A percentile compares a stretch with the other conserved stretches of the same genome.
Evolutionary conservation across 1,140 invertebrate genomes (phyloP).

Genomic region (Globodera ellingtonae): DNA sequence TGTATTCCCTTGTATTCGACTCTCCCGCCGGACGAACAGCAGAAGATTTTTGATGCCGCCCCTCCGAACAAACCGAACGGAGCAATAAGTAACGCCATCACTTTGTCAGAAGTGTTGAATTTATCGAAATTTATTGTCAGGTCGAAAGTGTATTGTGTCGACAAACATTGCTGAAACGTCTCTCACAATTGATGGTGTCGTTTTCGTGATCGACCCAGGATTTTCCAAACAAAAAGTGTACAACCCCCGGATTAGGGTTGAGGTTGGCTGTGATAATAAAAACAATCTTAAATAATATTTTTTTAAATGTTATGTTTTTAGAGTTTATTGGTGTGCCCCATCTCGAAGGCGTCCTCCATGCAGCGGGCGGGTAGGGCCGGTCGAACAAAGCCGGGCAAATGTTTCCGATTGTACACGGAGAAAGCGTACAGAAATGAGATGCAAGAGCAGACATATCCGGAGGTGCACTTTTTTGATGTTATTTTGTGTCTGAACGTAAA

Average conservation of each 20-base stretch:
- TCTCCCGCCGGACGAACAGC: slow-evolving; percentile 92
- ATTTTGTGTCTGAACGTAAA: neutral
- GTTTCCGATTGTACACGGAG: slow-evolving; percentile 96
- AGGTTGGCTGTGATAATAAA: slow-evolving; percentile 69
- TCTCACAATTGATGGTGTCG: slow-evolving; percentile 98
- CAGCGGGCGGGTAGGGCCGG: slow-evolving; percentile 89
- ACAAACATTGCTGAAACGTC: slow-evolving; percentile 99
- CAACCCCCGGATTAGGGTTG: slow-evolving; percentile 93
- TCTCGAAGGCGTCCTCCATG: slow-evolving; percentile 98
- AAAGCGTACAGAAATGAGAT: slow-evolving; percentile 98
- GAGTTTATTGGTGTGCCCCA: slow-evolving; percentile 89
- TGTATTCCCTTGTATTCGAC: slow-evolving; percentile 78
- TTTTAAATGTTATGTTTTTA: slow-evolving; percentile 11
- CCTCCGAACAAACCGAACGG: slow-evolving; percentile 86
- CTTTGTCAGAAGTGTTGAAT: neutral
- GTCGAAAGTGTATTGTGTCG: slow-evolving; percentile 80
- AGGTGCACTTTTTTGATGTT: slow-evolving; percentile 76
- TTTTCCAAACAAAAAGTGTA: slow-evolving; percentile 99
- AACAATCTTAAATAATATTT: neutral
- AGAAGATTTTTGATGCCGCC: slow-evolving; percentile 93
- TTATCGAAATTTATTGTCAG: slow-evolving; percentile 31
- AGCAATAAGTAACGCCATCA: slow-evolving; percentile 83
- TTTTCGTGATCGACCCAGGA: slow-evolving; percentile 99
- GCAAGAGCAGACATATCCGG: slow-evolving; percentile 99
- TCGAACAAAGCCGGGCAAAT: slow-evolving; percentile 93